Evolutionary conservation across 2,797 vertebrate species (phyloP).

Genomic region (Pachyuromys duprasi): DNA sequence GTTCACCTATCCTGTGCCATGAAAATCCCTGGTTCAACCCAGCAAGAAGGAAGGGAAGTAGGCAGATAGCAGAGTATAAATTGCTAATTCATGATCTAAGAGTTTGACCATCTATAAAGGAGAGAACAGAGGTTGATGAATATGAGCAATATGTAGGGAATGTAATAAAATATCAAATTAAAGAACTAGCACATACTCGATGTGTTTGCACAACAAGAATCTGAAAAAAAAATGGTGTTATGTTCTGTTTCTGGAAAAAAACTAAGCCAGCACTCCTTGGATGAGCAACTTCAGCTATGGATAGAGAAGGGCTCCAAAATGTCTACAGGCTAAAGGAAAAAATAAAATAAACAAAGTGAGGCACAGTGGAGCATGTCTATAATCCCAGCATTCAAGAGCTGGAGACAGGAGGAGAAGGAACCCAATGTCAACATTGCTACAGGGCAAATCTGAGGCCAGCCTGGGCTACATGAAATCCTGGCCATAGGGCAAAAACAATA

Average conservation of each 20-base stretch:
- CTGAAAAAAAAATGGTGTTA: conserved; percentile 29
- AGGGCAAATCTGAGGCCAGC: neutral
- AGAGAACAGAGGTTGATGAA: neutral
- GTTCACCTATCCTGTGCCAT: neutral
- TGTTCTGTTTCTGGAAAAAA: neutral
- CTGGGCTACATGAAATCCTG: neutral
- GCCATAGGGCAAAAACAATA: neutral
- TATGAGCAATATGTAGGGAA: neutral
- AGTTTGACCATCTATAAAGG: neutral
- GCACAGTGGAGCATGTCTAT: too few species aligned
- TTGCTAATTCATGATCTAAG: neutral
- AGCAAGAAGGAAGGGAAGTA: neutral
- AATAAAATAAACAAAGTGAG: neutral
- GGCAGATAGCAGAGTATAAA: neutral
- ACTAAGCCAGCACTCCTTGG: neutral
- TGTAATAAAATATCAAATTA: conserved; percentile 41
- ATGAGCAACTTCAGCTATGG: conserved; percentile 7
- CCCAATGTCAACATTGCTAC: neutral
- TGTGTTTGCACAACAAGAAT: neutral
- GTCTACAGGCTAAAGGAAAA: neutral
- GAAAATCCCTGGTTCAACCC: neutral
- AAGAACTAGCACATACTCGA: conserved; percentile 3
- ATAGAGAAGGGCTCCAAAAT: neutral
- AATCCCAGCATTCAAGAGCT: neutral
- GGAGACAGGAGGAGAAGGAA: neutral